These are phyloP conservation scores for Myrmecobius fasciatus DNA, from an alignment of 2,113 vertebrate genomes.

Conservation along the genomic window DNA sequence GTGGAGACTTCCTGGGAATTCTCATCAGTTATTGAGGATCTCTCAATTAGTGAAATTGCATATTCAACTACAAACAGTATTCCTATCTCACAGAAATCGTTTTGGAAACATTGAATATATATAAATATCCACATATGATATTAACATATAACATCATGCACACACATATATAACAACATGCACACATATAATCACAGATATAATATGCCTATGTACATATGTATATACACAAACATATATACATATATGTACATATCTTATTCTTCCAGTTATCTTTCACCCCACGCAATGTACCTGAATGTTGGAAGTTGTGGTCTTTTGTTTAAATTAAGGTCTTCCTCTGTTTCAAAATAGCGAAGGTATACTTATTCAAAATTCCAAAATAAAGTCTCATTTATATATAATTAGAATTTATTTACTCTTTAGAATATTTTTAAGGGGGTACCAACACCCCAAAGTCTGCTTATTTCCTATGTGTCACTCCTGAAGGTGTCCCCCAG, in stretches of 20 bases:
- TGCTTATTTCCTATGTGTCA: background rate
- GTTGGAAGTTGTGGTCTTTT: background rate
- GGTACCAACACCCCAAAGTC: background rate
- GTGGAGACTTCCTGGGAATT: background rate
- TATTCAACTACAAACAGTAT: background rate
- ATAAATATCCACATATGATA: background rate
- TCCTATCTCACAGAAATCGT: background rate
- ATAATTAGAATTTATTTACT: background rate
- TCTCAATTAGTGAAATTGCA: background rate
- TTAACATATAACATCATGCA: background rate
- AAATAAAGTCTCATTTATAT: constrained; percentile 26
- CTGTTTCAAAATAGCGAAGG: background rate
- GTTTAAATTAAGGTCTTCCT: background rate
- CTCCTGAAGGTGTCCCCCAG: background rate
- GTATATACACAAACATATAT: background rate
- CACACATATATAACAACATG: no score
- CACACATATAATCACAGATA: no score
- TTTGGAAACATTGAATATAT: background rate
- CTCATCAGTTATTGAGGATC: background rate
- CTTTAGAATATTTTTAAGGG: background rate
- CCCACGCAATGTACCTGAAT: background rate
- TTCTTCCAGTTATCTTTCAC: background rate
- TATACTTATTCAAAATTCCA: constrained; percentile 2
- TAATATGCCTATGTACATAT: no score
- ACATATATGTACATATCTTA: background rate